Percentiles rank a stretch among this genome's conserved stretches.
Conservation (phyloP, 2,888 invertebrate species). For the Branchinecta sandiegonensis region DNA sequence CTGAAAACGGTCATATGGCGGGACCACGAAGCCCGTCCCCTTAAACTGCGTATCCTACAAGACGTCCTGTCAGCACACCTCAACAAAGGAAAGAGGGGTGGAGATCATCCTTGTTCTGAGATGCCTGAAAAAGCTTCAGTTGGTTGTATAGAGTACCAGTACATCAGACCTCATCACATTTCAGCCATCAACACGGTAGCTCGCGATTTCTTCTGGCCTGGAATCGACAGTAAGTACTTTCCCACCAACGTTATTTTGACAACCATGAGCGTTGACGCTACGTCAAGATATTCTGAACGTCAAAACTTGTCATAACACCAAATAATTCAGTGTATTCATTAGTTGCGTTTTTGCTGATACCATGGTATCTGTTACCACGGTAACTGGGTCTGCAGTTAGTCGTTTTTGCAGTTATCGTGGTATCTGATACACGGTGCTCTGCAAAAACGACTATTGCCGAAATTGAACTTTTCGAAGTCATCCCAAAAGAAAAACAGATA, state of each 20-base stretch:
- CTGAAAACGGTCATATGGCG: slow-evolving; percentile 71
- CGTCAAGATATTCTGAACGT: too few species aligned
- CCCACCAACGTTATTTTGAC: slow-evolving; percentile 15
- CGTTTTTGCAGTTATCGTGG: too few species aligned
- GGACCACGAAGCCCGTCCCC: slow-evolving; percentile 48
- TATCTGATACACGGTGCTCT: too few species aligned
- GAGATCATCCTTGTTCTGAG: slow-evolving; percentile 38
- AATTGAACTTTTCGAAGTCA: too few species aligned
- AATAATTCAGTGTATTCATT: too few species aligned
- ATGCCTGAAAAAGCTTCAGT: neutral
- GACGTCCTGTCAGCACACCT: slow-evolving; percentile 40
- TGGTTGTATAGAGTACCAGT: slow-evolving; percentile 58
- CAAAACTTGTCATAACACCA: too few species aligned
- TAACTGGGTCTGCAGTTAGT: too few species aligned
- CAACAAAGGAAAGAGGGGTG: slow-evolving; percentile 35
- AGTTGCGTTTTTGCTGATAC: too few species aligned
- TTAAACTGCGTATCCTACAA: slow-evolving; percentile 54
- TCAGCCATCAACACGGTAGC: slow-evolving; percentile 71
- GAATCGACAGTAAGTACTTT: slow-evolving; percentile 60
- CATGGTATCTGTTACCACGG: too few species aligned
- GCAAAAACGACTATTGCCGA: too few species aligned
- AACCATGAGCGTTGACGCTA: too few species aligned
- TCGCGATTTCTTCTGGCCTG: slow-evolving; percentile 77
- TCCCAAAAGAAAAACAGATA: too few species aligned
- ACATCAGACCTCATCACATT: slow-evolving; percentile 72